phyloP scores from a whole-genome alignment of 2,113 vertebrate genomes.

The Butorides virescens region DNA sequence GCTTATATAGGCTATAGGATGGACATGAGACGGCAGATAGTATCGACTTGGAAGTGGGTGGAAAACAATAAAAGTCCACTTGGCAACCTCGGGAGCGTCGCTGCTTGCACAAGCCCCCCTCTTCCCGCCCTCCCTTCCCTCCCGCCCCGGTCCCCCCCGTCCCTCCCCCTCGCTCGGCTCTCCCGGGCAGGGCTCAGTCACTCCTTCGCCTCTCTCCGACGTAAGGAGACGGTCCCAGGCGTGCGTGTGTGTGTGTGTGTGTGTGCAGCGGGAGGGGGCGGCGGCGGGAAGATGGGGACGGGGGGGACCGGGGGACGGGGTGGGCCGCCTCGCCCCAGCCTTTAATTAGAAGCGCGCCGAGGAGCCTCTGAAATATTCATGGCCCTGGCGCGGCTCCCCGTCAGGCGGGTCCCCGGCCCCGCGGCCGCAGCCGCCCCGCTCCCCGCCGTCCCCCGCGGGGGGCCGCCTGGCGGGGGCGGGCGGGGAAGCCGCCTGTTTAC shows the following conservation, averaged over 20 bases:
- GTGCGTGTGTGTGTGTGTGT: neutral
- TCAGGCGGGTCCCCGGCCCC: constrained; percentile 11
- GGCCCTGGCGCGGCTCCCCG: constrained; percentile 7
- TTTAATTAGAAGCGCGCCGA: constrained; percentile 56
- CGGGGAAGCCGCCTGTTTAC: neutral
- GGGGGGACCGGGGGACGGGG: neutral
- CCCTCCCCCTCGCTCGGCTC: neutral
- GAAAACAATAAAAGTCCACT: constrained; percentile 67
- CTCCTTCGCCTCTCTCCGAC: constrained; percentile 78
- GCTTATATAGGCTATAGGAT: constrained; percentile 69
- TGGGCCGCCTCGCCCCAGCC: neutral
- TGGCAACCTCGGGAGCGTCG: constrained; percentile 50
- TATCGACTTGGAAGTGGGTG: constrained; percentile 66
- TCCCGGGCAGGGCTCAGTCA: constrained; percentile 43
- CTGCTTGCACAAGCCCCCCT: neutral
- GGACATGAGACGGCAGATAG: constrained; percentile 56
- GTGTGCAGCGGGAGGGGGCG: constrained; percentile 18
- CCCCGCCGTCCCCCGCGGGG: neutral
- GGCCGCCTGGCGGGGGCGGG: neutral
- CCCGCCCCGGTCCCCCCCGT: neutral
- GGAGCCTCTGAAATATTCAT: constrained; percentile 18
- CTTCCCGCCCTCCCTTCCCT: neutral
- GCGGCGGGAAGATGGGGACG: neutral
- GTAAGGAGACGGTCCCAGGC: constrained; percentile 74
- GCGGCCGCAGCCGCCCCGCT: neutral